Percentiles rank a stretch among this genome's conserved stretches.
Conservation (phyloP, 2,888 invertebrate species). For the Dicycla oo region DNA sequence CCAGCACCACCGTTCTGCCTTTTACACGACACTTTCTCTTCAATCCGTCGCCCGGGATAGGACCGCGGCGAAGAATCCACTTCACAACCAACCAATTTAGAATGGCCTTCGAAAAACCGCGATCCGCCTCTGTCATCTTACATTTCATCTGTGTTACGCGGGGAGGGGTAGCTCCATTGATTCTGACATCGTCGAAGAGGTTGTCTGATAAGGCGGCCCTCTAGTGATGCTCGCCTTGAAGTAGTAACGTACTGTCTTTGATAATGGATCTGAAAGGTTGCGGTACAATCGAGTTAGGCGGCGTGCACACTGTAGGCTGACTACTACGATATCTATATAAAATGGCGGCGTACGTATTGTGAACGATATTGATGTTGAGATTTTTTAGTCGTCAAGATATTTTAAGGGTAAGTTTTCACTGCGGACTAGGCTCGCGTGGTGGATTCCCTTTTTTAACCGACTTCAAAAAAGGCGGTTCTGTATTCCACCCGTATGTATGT, state of each 20-base stretch:
- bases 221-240: conserved; percentile 70
- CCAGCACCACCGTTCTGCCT: conserved; percentile 59
- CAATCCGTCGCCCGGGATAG: conserved; percentile 63
- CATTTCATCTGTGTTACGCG: conserved; percentile 44
- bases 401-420: conserved; percentile 1
- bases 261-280: conserved; percentile 74
- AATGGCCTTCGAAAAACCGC: conserved; percentile 59
- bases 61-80: conserved; percentile 65
- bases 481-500: too few relatives aligned
- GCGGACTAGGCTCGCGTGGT: neutral
- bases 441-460: too few relatives aligned
- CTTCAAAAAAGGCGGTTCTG: too few relatives aligned
- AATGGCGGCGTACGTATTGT: conserved; percentile 23
- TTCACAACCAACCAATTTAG: conserved; percentile 62
- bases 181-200: conserved; percentile 66
- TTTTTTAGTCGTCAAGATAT: conserved; percentile 7
- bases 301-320: conserved; percentile 45
- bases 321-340: conserved; percentile 32
- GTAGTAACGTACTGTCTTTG: conserved; percentile 74
- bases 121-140: conserved; percentile 24
- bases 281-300: conserved; percentile 62
- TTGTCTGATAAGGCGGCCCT: conserved; percentile 73
- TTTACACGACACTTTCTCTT: conserved; percentile 66
- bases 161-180: conserved; percentile 63
- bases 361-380: conserved; percentile 7